phyloP scores from a whole-genome alignment of 2,113 vertebrate genomes.

The Rhineura floridana region DNA sequence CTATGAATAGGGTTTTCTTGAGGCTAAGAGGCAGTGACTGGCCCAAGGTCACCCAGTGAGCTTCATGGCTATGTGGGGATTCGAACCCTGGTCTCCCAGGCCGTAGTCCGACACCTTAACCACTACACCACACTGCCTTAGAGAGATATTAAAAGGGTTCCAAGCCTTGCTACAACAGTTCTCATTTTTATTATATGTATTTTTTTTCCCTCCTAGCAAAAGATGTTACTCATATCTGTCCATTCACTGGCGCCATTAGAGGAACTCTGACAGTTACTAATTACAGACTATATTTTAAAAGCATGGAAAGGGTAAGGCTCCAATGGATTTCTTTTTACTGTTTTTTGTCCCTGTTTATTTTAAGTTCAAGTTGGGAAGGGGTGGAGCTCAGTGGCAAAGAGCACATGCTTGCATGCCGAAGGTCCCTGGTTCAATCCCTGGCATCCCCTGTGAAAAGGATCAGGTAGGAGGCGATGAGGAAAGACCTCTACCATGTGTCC shows the following conservation, averaged over 20 bases:
- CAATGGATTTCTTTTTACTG: conserved; percentile 10
- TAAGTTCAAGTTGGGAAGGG: background rate
- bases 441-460: background rate
- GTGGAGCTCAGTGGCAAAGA: background rate
- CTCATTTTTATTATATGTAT: background rate
- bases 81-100: too few species aligned
- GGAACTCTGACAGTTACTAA: conserved; percentile 93
- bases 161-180: background rate
- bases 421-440: background rate
- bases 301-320: conserved; percentile 89
- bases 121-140: too few species aligned
- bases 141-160: background rate
- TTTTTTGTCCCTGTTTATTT: conserved; percentile 15
- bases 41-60: too few species aligned
- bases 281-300: conserved; percentile 96
- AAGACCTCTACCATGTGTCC: background rate
- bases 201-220: conserved; percentile 77
- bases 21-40: too few species aligned
- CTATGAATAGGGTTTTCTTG: too few species aligned
- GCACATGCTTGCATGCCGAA: background rate
- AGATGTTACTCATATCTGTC: conserved; percentile 97
- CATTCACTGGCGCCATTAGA: conserved; percentile 90
- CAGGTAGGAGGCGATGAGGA: background rate
- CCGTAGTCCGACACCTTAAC: too few species aligned
- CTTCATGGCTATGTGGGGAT: too few species aligned